Conservation (phyloP, 2,888 invertebrate genomes). For the Andrena bicolor region DNA sequence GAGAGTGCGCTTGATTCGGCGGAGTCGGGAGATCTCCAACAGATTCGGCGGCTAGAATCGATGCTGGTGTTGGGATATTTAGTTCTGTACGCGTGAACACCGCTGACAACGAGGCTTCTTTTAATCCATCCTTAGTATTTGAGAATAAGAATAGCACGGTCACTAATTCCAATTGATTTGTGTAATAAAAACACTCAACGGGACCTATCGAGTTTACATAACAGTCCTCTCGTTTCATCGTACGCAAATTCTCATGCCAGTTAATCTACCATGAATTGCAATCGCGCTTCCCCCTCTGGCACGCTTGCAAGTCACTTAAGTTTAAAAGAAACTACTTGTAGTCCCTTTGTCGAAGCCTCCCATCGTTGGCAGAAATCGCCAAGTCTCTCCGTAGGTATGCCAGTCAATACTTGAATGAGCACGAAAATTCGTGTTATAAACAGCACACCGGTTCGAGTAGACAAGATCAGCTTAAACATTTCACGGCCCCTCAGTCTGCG, state of each 20-base stretch:
- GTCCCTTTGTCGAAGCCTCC: too few species aligned
- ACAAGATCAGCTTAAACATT: background rate
- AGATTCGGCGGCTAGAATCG: background rate
- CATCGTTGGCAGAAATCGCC: too few species aligned
- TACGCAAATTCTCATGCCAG: background rate
- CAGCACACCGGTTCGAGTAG: background rate
- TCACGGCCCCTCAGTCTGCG: background rate
- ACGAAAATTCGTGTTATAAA: too few species aligned
- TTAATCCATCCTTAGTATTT: too few species aligned
- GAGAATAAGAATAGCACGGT: background rate
- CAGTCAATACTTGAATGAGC: too few species aligned
- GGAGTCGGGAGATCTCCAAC: background rate
- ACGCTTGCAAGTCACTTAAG: background rate
- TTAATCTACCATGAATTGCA: background rate
- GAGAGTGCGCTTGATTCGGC: background rate
- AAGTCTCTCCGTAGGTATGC: too few species aligned
- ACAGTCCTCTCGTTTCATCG: background rate
- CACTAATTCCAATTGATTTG: background rate
- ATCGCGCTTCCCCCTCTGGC: background rate
- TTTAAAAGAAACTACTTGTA: background rate
- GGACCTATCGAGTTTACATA: slow-evolving; percentile 14
- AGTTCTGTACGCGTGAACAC: too few species aligned
- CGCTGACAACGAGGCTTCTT: too few species aligned
- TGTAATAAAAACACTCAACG: background rate
- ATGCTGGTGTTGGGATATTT: too few species aligned